Evolutionary conservation across 2,797 vertebrate species (phyloP).

Genomic region (Notoglanidium macrostoma): DNA sequence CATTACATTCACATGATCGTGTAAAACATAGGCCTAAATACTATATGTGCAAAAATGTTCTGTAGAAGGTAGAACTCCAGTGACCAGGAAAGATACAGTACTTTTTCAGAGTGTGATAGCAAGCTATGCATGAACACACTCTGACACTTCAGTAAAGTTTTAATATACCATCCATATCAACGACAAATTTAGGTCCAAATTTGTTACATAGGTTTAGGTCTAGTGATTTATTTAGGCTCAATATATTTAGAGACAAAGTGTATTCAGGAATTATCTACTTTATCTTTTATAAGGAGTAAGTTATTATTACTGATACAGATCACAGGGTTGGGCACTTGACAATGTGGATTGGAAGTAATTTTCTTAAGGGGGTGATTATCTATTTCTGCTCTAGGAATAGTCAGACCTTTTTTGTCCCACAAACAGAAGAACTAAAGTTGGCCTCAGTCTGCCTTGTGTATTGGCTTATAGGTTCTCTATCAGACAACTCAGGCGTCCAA

Average conservation of each 20-base stretch:
- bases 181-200: neutral
- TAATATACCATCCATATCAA: neutral
- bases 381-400: slow-evolving; percentile 67
- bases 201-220: neutral
- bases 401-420: slow-evolving; percentile 70
- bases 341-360: slow-evolving; percentile 77
- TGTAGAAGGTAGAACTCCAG: neutral
- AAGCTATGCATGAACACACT: neutral
- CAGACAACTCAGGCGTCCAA: slow-evolving; percentile 57
- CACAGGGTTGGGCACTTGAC: slow-evolving; percentile 54
- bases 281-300: slow-evolving; percentile 63
- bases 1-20: neutral
- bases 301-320: slow-evolving; percentile 70
- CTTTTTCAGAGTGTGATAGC: neutral
- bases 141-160: neutral
- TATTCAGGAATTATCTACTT: slow-evolving; percentile 63
- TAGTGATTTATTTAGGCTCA: neutral
- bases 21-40: neutral
- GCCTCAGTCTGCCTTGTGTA: slow-evolving; percentile 71
- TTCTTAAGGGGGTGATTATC: slow-evolving; percentile 74
- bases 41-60: neutral
- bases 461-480: slow-evolving; percentile 64
- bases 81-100: neutral
- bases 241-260: slow-evolving; percentile 53
- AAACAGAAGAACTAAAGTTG: slow-evolving; percentile 66